Evolutionary conservation across 2,113 vertebrate species (phyloP).

Genomic region (Antigone vipio): DNA sequence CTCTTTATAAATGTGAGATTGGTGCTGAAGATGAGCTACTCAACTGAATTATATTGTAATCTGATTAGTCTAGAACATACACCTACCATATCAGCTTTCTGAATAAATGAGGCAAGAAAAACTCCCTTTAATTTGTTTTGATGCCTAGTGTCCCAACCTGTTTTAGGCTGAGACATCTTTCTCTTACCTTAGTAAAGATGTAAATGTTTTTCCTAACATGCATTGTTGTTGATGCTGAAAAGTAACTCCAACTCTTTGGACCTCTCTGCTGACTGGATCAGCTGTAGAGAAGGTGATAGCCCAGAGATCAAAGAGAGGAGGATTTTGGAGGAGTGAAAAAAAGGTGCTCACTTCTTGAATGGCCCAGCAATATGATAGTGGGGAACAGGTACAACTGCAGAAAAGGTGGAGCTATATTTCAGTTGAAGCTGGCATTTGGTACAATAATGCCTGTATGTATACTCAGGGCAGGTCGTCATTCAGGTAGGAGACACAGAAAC

Average conservation of each 20-base stretch:
- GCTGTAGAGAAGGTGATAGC: neutral
- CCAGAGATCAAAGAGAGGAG: neutral
- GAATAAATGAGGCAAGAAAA: neutral
- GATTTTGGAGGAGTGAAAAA: neutral
- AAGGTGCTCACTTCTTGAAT: neutral
- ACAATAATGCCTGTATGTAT: neutral
- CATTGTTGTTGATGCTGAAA: neutral
- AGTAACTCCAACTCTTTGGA: neutral
- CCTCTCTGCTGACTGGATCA: neutral
- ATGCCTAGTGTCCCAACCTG: neutral
- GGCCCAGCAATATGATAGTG: neutral
- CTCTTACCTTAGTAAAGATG: neutral
- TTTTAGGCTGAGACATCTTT: neutral
- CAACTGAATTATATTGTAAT: neutral
- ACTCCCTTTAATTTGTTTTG: neutral
- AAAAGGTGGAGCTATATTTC: neutral
- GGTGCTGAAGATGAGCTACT: conserved; percentile 14
- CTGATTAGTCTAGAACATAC: neutral
- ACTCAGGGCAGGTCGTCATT: neutral
- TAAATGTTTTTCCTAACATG: neutral
- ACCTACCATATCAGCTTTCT: neutral
- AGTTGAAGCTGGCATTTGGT: neutral
- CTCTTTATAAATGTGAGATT: neutral
- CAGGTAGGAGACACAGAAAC: neutral
- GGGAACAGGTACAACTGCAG: neutral